Evolutionary conservation across 2,797 vertebrate species (phyloP).

Genomic region (Chrosomus eos): DNA sequence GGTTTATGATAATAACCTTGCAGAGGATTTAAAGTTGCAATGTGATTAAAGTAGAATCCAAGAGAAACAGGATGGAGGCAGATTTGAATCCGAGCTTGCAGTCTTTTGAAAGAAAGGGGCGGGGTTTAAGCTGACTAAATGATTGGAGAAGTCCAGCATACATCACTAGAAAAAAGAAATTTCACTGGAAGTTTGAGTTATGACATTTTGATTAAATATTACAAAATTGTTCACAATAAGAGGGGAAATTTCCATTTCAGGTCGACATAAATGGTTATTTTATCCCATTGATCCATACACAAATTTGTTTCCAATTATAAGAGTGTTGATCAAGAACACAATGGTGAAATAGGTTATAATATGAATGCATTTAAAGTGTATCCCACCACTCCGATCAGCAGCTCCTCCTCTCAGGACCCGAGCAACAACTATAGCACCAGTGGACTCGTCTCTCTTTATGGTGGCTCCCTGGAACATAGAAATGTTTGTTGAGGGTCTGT

Average conservation of each 20-base stretch:
- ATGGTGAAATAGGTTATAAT: neutral
- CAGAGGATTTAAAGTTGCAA: no score
- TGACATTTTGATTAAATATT: no score
- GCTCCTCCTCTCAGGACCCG: conserved; percentile 92
- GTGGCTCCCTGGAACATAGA: conserved; percentile 83
- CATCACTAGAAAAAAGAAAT: no score
- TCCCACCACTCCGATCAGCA: conserved; percentile 90
- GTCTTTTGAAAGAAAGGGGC: no score
- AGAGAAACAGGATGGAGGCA: neutral
- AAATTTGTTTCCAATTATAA: neutral
- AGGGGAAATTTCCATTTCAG: no score
- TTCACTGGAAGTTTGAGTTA: no score
- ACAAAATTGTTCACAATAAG: no score
- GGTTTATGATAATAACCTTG: neutral
- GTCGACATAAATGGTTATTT: neutral
- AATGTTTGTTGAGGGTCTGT: neutral
- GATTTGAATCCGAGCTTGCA: neutral
- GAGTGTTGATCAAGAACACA: neutral
- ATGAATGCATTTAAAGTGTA: neutral
- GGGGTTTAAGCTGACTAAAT: no score
- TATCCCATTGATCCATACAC: neutral
- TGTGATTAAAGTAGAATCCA: neutral
- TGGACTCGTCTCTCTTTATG: conserved; percentile 86
- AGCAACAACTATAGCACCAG: conserved; percentile 87
- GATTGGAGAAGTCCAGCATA: no score